Base-by-base conservation (phyloP, 1,140 invertebrate genomes). In the Drosophila setifemur region DNA sequence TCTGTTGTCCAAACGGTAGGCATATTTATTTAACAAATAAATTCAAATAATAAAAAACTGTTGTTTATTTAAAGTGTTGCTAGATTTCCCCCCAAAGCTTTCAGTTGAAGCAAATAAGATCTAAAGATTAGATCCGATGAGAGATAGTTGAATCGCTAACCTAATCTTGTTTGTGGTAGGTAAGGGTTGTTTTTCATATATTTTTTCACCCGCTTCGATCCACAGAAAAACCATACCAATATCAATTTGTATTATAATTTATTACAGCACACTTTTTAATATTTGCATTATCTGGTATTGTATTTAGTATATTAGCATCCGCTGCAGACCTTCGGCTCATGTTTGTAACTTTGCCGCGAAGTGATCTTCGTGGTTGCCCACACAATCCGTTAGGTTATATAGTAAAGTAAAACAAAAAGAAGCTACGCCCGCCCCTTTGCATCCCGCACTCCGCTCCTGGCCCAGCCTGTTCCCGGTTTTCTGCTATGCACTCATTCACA, bases 381-480 rank as follows among this genome's bases (percentile, higher is more conserved):
- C 48, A 26, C 19, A 39, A n/a, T 28, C 28, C n/a, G 7, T 37
- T 63, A 47, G 44, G 23, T 29, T 47, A 16, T 26, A 5, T 23
- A 23, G 21, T 57, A 21, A 8, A 45, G 11, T 48, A 47, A 57
- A 69, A 29, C 33, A 58, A 47, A 57, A 69, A 29, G 35, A 58
- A 43, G 45, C 42, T 63, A 40, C n/a, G 25, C 40, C 55, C 26
- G 11, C 31, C 16, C 11, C n/a, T 16, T 29, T 8, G n/a, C 12
- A 25, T 35, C 18, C 23, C 28, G 16, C 40, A 58, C 40, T 47
- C 18, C 44, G 53, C 14, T 21, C 47, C 61, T 50, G 61, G 5
- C 7, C 21, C 14, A 4, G 52, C 43, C 29, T 21, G 29, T 55
- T 54, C 63, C 75, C 75, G 66, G 69, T 49, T 83, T 73, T 82